phyloP scores from a whole-genome alignment of 1,140 invertebrate genomes.

The Pararge aegeria region DNA sequence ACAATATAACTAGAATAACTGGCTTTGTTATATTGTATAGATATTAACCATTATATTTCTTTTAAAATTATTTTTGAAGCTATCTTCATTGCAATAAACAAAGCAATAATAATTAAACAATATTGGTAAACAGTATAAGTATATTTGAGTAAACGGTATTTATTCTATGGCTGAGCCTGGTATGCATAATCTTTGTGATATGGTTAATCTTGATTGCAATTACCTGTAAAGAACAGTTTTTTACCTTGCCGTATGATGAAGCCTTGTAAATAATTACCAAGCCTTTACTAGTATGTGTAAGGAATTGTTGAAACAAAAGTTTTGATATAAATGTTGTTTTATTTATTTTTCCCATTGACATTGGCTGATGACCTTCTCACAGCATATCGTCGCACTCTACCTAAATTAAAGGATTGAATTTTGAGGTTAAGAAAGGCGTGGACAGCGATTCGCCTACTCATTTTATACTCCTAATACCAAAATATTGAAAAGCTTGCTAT shows the following conservation, averaged over 20 bases:
- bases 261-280: conserved; percentile 76
- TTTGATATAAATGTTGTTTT: conserved; percentile 68
- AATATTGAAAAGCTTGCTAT: no score
- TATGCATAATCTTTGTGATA: conserved; percentile 60
- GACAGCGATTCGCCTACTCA: no score
- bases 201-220: conserved; percentile 50
- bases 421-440: no score
- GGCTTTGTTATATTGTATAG: conserved; percentile 53
- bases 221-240: conserved; percentile 52
- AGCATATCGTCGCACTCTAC: no score
- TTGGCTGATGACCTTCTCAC: background rate
- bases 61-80: background rate
- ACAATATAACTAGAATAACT: conserved; percentile 42
- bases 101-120: conserved; percentile 1
- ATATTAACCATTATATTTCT: conserved; percentile 14
- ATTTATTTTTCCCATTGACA: conserved; percentile 29
- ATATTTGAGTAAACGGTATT: background rate
- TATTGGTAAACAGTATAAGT: background rate
- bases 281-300: conserved; percentile 73
- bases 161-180: conserved; percentile 55
- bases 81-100: conserved; percentile 1
- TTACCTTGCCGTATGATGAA: conserved; percentile 77
- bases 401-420: no score
- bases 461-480: no score
- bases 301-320: conserved; percentile 74